These are phyloP conservation scores for Resseliella maxima DNA, from an alignment of 2,888 invertebrate species.

Conservation along the genomic window DNA sequence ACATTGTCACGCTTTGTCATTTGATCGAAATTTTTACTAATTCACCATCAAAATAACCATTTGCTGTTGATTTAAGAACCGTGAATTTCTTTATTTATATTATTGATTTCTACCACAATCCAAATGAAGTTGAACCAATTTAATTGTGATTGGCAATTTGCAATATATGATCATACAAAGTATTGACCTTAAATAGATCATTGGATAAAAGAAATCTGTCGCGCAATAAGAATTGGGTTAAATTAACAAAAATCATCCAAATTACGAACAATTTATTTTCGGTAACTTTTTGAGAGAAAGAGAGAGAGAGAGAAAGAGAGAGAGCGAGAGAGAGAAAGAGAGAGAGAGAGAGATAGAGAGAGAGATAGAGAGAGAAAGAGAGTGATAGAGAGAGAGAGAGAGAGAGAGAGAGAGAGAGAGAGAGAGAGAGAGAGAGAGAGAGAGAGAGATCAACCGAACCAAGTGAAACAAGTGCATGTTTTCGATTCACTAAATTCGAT, in stretches of 20 bases:
- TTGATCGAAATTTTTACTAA: not conserved
- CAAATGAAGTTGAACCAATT: too few species aligned
- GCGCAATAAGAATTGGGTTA: not conserved
- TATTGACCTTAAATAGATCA: not conserved
- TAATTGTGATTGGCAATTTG: not conserved
- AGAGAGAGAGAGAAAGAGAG: too few species aligned
- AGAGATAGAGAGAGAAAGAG: too few species aligned
- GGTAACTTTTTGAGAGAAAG: too few species aligned
- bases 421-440: too few species aligned
- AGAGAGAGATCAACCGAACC: too few species aligned
- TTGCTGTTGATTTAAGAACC: not conserved
- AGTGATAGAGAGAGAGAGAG: too few species aligned
- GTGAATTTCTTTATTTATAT: not conserved
- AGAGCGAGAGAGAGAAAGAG: too few species aligned
- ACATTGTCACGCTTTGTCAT: constrained; percentile 8
- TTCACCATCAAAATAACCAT: not conserved
- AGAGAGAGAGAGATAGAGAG: too few species aligned
- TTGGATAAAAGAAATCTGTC: not conserved
- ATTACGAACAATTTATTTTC: not conserved
- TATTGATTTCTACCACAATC: not conserved
- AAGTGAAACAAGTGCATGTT: too few species aligned
- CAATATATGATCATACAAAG: not conserved
- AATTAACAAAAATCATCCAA: not conserved
- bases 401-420: too few species aligned
- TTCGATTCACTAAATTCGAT: too few species aligned